Conservation (phyloP, 2,888 invertebrate species). For the Tetranychus truncatus region DNA sequence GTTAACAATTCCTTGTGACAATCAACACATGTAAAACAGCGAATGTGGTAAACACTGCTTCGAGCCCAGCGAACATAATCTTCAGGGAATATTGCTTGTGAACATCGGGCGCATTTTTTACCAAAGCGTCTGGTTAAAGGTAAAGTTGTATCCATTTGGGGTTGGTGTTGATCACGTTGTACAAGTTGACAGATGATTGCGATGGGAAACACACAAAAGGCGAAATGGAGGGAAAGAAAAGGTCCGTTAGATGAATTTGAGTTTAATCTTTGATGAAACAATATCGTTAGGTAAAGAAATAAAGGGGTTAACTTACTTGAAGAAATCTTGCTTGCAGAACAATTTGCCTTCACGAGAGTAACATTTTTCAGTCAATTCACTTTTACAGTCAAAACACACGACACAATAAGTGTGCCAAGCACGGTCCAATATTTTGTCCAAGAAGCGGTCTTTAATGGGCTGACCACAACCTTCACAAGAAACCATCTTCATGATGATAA, state of each 20-base stretch:
- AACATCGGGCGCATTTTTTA: conserved; percentile 93
- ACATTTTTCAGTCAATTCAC: conserved; percentile 74
- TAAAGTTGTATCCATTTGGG: background rate
- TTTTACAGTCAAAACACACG: conserved; percentile 79
- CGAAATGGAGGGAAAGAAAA: too few relatives aligned
- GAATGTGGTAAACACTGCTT: conserved; percentile 95
- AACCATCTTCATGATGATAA: conserved; percentile 5
- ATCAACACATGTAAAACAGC: conserved; percentile 95
- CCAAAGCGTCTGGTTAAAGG: conserved; percentile 61
- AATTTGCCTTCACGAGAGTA: conserved; percentile 81
- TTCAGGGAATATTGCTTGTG: conserved; percentile 84
- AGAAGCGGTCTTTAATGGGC: conserved; percentile 81
- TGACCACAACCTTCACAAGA: conserved; percentile 78
- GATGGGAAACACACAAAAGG: too few relatives aligned
- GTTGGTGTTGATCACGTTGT: too few relatives aligned
- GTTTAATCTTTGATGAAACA: background rate
- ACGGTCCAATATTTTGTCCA: conserved; percentile 79
- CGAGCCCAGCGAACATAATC: conserved; percentile 90
- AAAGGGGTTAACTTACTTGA: conserved; percentile 48
- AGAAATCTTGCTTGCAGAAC: conserved; percentile 92
- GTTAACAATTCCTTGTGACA: conserved; percentile 93
- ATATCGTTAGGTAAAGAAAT: background rate
- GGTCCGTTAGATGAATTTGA: too few relatives aligned
- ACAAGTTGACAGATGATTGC: too few relatives aligned
- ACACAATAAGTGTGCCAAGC: conserved; percentile 95